phyloP scores from a whole-genome alignment of 1,140 invertebrate genomes.

The Achroia grisella region DNA sequence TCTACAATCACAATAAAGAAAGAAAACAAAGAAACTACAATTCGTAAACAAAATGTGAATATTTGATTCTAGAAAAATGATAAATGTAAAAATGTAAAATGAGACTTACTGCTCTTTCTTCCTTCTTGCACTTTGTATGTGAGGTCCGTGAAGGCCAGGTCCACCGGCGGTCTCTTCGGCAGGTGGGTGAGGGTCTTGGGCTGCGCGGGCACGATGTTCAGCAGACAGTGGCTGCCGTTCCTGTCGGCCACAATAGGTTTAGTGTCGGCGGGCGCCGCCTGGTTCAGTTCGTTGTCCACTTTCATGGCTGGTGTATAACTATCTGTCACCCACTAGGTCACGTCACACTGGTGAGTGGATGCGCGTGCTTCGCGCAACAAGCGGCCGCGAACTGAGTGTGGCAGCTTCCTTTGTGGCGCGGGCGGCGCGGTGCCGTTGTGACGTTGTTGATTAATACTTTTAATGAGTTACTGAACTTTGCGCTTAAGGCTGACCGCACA shows the following conservation, averaged over 20 bases:
- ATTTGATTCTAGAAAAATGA: no score
- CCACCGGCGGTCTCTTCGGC: conserved; percentile 88
- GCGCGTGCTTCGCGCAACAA: conserved; percentile 29
- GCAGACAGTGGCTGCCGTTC: conserved; percentile 73
- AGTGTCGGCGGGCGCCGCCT: conserved; percentile 44
- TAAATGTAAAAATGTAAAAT: background rate
- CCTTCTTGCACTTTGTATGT: conserved; percentile 90
- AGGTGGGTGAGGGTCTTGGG: conserved; percentile 87
- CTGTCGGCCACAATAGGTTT: conserved; percentile 64
- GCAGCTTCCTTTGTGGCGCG: background rate
- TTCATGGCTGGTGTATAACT: conserved; percentile 41
- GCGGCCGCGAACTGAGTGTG: conserved; percentile 36
- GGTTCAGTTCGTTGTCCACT: conserved; percentile 46
- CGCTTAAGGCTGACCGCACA: conserved; percentile 14
- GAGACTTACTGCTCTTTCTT: conserved; percentile 84
- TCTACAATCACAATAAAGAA: background rate
- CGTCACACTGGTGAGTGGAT: conserved; percentile 32
- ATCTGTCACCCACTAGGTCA: conserved; percentile 36
- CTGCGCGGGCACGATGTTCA: conserved; percentile 79
- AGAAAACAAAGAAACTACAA: background rate
- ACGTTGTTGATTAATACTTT: conserved; percentile 23
- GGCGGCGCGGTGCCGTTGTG: conserved; percentile 9
- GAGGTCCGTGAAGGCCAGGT: conserved; percentile 89
- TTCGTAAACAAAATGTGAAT: no score
- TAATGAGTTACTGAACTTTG: conserved; percentile 42